Base-by-base conservation (phyloP, 2,888 invertebrate species). In the Leptinotarsa rubiginosa region DNA sequence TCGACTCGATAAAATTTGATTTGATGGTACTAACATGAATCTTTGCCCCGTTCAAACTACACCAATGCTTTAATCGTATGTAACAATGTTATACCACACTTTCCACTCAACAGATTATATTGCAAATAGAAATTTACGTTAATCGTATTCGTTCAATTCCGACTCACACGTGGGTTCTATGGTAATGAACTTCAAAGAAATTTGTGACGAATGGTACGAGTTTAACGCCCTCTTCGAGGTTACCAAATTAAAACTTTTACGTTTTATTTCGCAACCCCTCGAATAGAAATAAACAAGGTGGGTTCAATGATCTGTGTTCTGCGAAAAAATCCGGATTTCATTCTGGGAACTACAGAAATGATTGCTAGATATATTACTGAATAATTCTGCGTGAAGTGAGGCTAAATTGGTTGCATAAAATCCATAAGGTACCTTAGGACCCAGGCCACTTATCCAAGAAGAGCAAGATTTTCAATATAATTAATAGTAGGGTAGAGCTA, bases 131-230 rank as follows among this genome's bases (percentile, higher is more conserved):
- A 78, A 76, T 75, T 73, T 73, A 74, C 68, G 69, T 73, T 78
- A 73, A 76, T 78, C 70, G 75, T 65, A 68, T 70, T 73, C 75
- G 73, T 75, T 78, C 73, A 70, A 76, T 71, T 69, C 74, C 20
- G 49, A 73, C 41, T 41, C 72, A 72, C 73, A 76, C 78, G 76
- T 78, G 76, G 75, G 75, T 73, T 69, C 74, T 73, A 78, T 78
- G 78, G 75, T 76, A 78, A 78, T 78, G 78, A 78, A 76, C 78
- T 75, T 76, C 75, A 75, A 56, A 73, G 75, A 76, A 78, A 78
- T 76, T 71, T 76, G 76, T 78, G 75, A 78, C 78, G 76, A 78
- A 75, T 75, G 76, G 73, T 75, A 75, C 41, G 71, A 75, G 78
- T 75, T 76, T 76, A 78, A 78, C 65, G 78, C 56, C 65, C 78